Evolutionary conservation across 1,140 invertebrate genomes (phyloP).

Genomic region (Hydropsyche tenuis): DNA sequence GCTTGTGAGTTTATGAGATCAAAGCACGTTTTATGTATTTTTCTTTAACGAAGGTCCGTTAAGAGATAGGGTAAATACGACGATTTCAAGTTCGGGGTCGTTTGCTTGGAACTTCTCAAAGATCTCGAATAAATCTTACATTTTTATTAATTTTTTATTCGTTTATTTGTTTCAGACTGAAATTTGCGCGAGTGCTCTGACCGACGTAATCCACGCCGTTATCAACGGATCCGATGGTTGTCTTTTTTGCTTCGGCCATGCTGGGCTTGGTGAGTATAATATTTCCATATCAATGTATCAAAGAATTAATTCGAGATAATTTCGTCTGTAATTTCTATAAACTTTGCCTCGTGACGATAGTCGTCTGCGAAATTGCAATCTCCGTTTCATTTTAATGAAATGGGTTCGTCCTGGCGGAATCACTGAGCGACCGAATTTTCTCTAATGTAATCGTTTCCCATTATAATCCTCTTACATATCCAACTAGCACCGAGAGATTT

Average conservation of each 20-base stretch:
- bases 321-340: constrained; percentile 17
- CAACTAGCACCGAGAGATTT: constrained; percentile 43
- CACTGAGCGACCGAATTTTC: constrained; percentile 36
- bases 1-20: constrained; percentile 5
- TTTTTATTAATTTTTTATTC: not conserved
- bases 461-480: constrained; percentile 49
- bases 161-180: constrained; percentile 76
- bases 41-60: not conserved
- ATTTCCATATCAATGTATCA: not conserved
- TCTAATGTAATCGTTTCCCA: constrained; percentile 49
- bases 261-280: constrained; percentile 83
- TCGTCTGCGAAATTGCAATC: constrained; percentile 20
- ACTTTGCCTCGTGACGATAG: not conserved
- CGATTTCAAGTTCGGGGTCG: constrained; percentile 1
- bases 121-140: not conserved
- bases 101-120: not conserved
- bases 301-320: not conserved
- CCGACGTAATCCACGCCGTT: constrained; percentile 92
- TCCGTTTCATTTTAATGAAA: constrained; percentile 31
- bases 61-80: not conserved
- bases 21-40: constrained; percentile 5
- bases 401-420: constrained; percentile 21
- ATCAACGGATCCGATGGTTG: constrained; percentile 93
- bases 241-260: constrained; percentile 91
- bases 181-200: constrained; percentile 86